Evolutionary conservation across 1,140 invertebrate genomes (phyloP).

Genomic region (Frieseomelitta varia): DNA sequence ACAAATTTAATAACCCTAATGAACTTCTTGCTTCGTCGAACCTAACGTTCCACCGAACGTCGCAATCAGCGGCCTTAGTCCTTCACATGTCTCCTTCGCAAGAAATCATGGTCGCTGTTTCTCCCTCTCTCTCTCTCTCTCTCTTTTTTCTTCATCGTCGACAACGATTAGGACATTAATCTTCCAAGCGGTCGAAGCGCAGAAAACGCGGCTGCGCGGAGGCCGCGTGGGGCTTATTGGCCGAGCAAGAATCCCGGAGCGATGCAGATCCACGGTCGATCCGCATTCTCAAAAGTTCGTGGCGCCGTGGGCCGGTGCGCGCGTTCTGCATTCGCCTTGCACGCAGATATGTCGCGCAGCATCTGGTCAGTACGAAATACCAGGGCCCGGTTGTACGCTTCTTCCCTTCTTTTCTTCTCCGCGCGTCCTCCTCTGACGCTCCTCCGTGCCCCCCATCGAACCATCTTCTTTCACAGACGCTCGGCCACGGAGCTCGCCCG

Average conservation of each 20-base stretch:
- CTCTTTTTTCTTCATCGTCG: constrained; percentile 9
- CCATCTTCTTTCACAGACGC: constrained; percentile 31
- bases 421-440: background rate
- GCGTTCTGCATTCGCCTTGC: constrained; percentile 49
- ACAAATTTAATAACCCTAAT: constrained; percentile 53
- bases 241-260: constrained; percentile 12
- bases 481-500: background rate
- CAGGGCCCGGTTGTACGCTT: constrained; percentile 17
- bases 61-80: background rate
- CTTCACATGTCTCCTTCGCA: background rate
- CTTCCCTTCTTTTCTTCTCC: constrained; percentile 12
- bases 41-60: background rate
- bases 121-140: no score
- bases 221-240: constrained; percentile 6
- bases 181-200: constrained; percentile 31
- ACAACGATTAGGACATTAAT: constrained; percentile 52
- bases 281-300: constrained; percentile 58
- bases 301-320: constrained; percentile 45
- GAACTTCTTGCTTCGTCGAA: constrained; percentile 20
- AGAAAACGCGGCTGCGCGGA: constrained; percentile 8
- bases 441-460: background rate
- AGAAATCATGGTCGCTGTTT: background rate
- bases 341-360: constrained; percentile 28
- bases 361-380: constrained; percentile 54
- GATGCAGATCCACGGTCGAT: constrained; percentile 58